Evolutionary conservation across 2,888 invertebrate genomes (phyloP), one percentile per base, ranked within the genome.

Genomic region (Eueremaeus valkanovi): DNA sequence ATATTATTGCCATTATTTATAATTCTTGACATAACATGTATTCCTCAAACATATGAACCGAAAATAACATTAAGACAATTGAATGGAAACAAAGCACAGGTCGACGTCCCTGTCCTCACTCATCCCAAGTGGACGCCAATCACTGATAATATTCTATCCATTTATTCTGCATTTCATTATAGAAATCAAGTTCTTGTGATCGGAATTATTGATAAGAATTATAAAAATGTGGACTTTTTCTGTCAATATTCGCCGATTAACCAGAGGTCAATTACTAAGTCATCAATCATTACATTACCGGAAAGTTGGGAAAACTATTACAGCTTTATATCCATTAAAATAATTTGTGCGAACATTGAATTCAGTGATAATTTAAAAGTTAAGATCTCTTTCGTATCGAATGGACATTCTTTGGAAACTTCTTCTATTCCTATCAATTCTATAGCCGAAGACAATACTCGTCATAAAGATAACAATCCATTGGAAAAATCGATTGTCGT

Each of bases 51-150:
- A 1, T 55, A 55, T 27, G 16, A 55, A 27, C 55, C 55, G 11
- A 9, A 13, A 13, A 21, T 55, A 9, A 55, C 11, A 27, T 11
- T 55, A 6, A 55, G 27, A 16, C 2, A 18, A 9, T 55, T 27
- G 8, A 27, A 24, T 55, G 21, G 3, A 55, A 24, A 13, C 27
- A 9, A 27, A 27, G 2, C 9, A 55, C 24, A 13, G 1, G 55
- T 11, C 13, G n/a, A n/a, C n/a, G n/a, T n/a, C n/a, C n/a, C n/a
- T n/a, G n/a, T n/a, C n/a, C n/a, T n/a, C n/a, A n/a, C n/a, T n/a
- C n/a, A n/a, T 27, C 55, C 55, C 5, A 68, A 68, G 24, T 68
- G 68, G 68, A 68, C 68, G 5, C 68, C 68, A 68, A 68, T 68
- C 24, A 42, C 42, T 3, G 68, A 40, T 13, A 42, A 68, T 40